Evolutionary conservation across 2,888 invertebrate species (phyloP), one percentile per base, ranked within the genome.

Genomic region (Hypomecis atomaria): DNA sequence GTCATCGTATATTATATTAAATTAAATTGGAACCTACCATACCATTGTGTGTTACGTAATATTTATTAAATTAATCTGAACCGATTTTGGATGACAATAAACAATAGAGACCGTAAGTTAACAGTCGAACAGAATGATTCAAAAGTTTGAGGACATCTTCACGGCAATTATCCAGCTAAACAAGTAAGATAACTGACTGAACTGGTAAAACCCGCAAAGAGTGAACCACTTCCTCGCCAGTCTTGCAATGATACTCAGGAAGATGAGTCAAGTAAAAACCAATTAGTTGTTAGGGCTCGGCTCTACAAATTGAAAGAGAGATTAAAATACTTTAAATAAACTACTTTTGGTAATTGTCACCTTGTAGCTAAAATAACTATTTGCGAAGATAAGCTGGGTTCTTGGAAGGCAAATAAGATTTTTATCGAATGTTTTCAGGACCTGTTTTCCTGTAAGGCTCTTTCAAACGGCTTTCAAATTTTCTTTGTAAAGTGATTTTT

Each of bases 221-320:
- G n/a, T n/a, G 52, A 47, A 49, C 54, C 54, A 55, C 49, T 55
- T 48, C 54, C 61, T 48, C 37, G 6, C 37, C 1, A 36, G 13
- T 10, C 7, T 6, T 13, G 8, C 37, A 9, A 13, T 38, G 50
- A 11, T 34, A 36, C 37, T 23, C 23, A 23, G 52, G 50, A 52
- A 13, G 44, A 38, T 55, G 48, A 61, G 47, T 61, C 48, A 61
- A 36, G 36, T 23, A 45, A 11, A 59, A 38, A 45, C 23, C 59
- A 40, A 52, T 61, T 61, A 43, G 34, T 37, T 48, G 34, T 42
- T 36, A 23, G 13, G 61, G 61, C 61, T 61, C 44, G 61, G 61
- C 52, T 42, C 9, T 33, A 59, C 52, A 45, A 59, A 59, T 53
- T 13, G 52, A 45, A 37, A 7, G 34, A 34, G 11, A n/a, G 11